Percentiles rank a stretch among this genome's conserved stretches.
phyloP scores from a whole-genome alignment of 2,888 invertebrate genomes.

The Hymenopus coronatus region DNA sequence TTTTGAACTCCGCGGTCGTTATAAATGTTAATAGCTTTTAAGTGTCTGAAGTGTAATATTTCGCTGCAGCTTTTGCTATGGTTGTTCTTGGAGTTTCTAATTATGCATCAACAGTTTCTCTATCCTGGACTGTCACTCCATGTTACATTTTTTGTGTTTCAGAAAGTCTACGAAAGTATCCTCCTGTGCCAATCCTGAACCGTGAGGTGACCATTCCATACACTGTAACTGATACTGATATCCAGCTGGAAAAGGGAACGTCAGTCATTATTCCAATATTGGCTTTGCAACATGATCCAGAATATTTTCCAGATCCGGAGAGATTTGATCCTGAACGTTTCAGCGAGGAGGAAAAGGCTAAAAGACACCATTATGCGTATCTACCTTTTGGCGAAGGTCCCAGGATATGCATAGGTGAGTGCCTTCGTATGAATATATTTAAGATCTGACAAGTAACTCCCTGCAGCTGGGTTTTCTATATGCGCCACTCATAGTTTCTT shows the following conservation, averaged over 20 bases:
- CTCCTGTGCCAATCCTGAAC: constrained; percentile 34
- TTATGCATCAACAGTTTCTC: no score
- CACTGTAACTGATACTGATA: constrained; percentile 35
- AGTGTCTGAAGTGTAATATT: no score
- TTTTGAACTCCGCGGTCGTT: no score
- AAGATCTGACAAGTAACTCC: no score
- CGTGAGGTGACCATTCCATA: constrained; percentile 32
- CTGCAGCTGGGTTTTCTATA: no score
- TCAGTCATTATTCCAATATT: constrained; percentile 34
- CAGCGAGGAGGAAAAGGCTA: constrained; percentile 34
- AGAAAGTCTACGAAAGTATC: constrained; percentile 40
- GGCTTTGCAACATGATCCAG: constrained; percentile 38
- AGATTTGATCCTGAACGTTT: constrained; percentile 41
- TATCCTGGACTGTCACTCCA: no score
- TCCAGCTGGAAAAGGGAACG: constrained; percentile 41
- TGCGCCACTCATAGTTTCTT: no score
- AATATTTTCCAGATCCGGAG: constrained; percentile 40
- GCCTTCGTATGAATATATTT: neutral
- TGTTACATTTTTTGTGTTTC: neutral
- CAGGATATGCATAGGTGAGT: constrained; percentile 27
- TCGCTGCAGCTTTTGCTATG: neutral
- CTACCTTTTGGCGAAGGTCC: constrained; percentile 30
- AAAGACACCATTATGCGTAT: constrained; percentile 32
- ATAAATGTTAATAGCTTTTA: no score
- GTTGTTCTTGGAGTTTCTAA: neutral